These are phyloP conservation scores for Catharus bicknelli DNA, from an alignment of 2,113 vertebrate genomes.

Conservation along the genomic window DNA sequence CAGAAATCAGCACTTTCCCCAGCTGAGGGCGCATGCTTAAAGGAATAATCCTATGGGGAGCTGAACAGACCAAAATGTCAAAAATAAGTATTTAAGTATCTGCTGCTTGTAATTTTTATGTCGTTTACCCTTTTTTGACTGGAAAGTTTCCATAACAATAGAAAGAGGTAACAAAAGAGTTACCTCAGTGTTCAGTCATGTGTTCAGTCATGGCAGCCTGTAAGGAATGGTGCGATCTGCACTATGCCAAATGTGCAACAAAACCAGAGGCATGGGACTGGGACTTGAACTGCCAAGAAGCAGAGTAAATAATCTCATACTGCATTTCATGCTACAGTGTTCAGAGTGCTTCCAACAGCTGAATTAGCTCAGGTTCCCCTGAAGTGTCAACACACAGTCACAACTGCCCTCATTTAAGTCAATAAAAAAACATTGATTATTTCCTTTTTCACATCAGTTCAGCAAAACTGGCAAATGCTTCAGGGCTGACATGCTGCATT, in stretches of 20 bases:
- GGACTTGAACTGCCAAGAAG: not conserved
- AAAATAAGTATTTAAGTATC: not conserved
- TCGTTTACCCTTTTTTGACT: rapidly evolving
- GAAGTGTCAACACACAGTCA: conserved; percentile 33
- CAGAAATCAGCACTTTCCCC: not conserved
- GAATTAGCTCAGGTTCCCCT: not conserved
- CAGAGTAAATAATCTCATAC: conserved; percentile 29
- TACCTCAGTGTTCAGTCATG: no score
- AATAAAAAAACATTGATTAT: conserved; percentile 37
- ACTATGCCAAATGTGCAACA: not conserved
- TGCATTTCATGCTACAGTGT: not conserved
- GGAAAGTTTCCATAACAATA: not conserved
- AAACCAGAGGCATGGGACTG: not conserved
- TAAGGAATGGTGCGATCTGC: not conserved
- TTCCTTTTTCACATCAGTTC: not conserved
- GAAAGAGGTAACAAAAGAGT: not conserved
- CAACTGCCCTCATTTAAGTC: not conserved
- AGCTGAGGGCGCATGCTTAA: not conserved
- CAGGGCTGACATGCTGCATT: not conserved
- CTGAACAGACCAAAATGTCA: not conserved
- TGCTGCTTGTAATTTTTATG: not conserved
- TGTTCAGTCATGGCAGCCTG: not conserved
- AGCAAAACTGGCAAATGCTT: not conserved
- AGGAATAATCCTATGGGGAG: not conserved
- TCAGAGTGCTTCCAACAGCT: not conserved